phyloP scores from a whole-genome alignment of 2,888 invertebrate species.

The Rapana venosa region DNA sequence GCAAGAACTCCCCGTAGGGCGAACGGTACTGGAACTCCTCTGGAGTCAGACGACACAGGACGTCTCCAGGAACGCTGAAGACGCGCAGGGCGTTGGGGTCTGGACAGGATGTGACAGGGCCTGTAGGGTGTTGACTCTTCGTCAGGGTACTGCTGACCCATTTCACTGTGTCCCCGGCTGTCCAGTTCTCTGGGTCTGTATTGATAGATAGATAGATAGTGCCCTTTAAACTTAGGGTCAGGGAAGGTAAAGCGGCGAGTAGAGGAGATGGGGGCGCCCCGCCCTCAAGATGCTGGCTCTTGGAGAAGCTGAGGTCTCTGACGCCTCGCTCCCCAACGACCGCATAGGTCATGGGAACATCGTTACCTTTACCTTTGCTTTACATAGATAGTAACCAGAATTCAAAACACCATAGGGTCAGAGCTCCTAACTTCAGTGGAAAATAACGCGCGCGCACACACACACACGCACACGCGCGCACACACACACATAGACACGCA shows the following conservation, averaged over 20 bases:
- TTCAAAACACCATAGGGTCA: no score
- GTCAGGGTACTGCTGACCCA: conserved; percentile 46
- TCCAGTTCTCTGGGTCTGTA: conserved; percentile 47
- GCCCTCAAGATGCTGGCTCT: no score
- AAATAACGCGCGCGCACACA: no score
- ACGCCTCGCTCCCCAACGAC: no score
- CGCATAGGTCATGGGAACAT: no score
- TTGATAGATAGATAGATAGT: background rate
- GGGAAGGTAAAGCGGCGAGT: no score
- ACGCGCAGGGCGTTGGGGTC: conserved; percentile 13
- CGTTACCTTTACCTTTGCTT: no score
- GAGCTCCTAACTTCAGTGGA: no score
- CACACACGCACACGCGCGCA: background rate
- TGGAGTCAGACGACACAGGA: conserved; percentile 24
- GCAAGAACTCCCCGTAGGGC: background rate
- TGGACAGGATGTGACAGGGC: background rate
- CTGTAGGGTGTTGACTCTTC: conserved; percentile 33
- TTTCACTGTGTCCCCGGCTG: conserved; percentile 7
- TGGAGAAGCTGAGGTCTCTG: no score
- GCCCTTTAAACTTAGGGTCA: no score
- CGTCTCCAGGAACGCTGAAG: conserved; percentile 19
- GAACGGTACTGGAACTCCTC: conserved; percentile 24
- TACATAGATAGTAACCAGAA: no score
- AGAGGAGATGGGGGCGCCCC: no score
- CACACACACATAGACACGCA: background rate